Evolutionary conservation across 2,888 invertebrate species (phyloP), one percentile per base, ranked within the genome.

Genomic region (Synergus itoensis): DNA sequence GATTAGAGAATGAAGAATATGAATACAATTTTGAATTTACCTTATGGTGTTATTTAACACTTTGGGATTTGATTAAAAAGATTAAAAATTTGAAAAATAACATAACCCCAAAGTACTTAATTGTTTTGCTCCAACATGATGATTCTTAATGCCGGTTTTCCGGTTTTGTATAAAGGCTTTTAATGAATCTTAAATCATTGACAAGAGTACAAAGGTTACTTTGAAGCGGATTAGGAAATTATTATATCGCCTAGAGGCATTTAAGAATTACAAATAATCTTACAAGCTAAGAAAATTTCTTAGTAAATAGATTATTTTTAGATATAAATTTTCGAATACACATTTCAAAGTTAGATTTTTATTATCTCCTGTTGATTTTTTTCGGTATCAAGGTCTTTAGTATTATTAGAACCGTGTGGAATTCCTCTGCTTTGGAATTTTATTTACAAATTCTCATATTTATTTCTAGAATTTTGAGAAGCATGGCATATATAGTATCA

Each of bases 131-230:
- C 5, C 28, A n/a, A 73, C 16, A 28, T 69, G 8, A 28, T 69
- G 8, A 12, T 69, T n/a, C n/a, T 36, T 73, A 21, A 28, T 53
- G 11, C 53, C 73, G 53, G 53, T 36, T 73, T 69, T 73, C 53
- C 73, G 69, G 16, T 53, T 73, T 53, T 73, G 14, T 11, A 28
- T 28, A 65, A 43, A 14, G 1, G 9, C 43, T 67, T 18, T 67
- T 43, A 45, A 21, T 67, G 43, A 5, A 28, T 45, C 43, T 67
- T 21, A 67, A 7, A 11, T 16, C 21, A 62, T 21, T 28, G 18
- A 21, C 11, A 14, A 62, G 12, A 28, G 21, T 62, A 4, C 60
- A 62, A 62, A 62, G 60, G 21, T 62, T 18, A 28, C 60, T 62
- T 28, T 62, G 28, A n/a, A 53, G 8, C 0, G n/a, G n/a, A n/a